Percentiles rank a stretch among this genome's conserved stretches.
Evolutionary conservation across 2,888 invertebrate genomes (phyloP).

Genomic region (Aphidoletes aphidimyza): DNA sequence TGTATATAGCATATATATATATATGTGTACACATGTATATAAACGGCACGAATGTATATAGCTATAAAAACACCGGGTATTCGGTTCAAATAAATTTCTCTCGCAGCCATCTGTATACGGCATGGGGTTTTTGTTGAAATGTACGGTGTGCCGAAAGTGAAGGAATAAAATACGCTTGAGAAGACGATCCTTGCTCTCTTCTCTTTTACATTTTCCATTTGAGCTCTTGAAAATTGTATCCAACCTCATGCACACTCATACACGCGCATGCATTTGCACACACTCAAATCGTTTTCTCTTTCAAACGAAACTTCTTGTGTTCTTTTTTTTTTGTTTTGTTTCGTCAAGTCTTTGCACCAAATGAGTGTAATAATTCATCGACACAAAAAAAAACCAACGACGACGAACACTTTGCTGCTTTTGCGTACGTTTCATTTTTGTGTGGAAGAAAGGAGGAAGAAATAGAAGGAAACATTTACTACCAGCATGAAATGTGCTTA

Average conservation of each 20-base stretch:
- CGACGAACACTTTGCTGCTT: not conserved
- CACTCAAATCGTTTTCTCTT: not conserved
- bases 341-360: not conserved
- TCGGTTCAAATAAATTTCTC: not conserved
- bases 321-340: not conserved
- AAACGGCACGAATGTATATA: conserved; percentile 19
- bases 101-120: conserved; percentile 54
- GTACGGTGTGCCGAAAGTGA: not conserved
- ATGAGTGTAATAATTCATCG: conserved; percentile 36
- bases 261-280: too few relatives aligned
- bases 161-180: not conserved
- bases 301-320: not conserved
- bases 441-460: not conserved
- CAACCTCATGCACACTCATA: not conserved
- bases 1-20: too few relatives aligned
- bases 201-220: not conserved
- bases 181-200: not conserved
- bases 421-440: not conserved
- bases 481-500: conserved; percentile 47
- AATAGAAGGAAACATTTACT: conserved; percentile 23
- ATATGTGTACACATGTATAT: not conserved
- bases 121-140: conserved; percentile 28
- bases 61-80: conserved; percentile 50
- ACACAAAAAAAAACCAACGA: not conserved
- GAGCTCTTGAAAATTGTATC: not conserved